phyloP scores from a whole-genome alignment of 2,797 vertebrate genomes.

The Moxostoma hubbsi region DNA sequence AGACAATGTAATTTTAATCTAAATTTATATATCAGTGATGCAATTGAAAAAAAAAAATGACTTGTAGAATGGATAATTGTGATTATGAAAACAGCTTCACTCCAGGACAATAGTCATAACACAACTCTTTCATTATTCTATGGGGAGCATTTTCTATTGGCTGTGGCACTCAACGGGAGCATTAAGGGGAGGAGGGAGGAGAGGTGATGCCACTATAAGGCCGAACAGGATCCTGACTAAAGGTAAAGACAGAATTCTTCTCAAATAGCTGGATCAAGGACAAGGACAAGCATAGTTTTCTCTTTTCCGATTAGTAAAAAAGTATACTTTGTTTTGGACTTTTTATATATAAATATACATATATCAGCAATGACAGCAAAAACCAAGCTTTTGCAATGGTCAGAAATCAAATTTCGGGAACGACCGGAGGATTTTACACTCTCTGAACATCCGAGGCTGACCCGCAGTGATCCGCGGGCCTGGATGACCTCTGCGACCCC shows the following conservation, averaged over 20 bases:
- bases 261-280: background rate
- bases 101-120: slow-evolving; percentile 26
- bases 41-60: too few relatives aligned
- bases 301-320: background rate
- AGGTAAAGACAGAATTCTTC: background rate
- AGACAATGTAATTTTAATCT: too few relatives aligned
- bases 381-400: slow-evolving; percentile 70
- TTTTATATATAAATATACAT: background rate
- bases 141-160: slow-evolving; percentile 70
- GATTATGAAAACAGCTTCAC: slow-evolving; percentile 30
- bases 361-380: slow-evolving; percentile 70
- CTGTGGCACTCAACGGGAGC: slow-evolving; percentile 49
- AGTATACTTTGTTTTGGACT: background rate
- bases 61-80: too few relatives aligned
- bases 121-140: slow-evolving; percentile 69
- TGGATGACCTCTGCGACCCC: slow-evolving; percentile 71
- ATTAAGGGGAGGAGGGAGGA: slow-evolving; percentile 54
- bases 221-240: slow-evolving; percentile 64
- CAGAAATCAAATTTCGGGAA: slow-evolving; percentile 65
- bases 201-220: slow-evolving; percentile 64
- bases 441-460: slow-evolving; percentile 67
- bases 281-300: background rate
- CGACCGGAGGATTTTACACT: slow-evolving; percentile 65
- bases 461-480: slow-evolving; percentile 68
- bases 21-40: too few relatives aligned